Percentiles rank a stretch among this genome's conserved stretches.
These are phyloP conservation scores for Alosa sapidissima DNA, from an alignment of 2,797 vertebrate genomes.

Conservation along the genomic window DNA sequence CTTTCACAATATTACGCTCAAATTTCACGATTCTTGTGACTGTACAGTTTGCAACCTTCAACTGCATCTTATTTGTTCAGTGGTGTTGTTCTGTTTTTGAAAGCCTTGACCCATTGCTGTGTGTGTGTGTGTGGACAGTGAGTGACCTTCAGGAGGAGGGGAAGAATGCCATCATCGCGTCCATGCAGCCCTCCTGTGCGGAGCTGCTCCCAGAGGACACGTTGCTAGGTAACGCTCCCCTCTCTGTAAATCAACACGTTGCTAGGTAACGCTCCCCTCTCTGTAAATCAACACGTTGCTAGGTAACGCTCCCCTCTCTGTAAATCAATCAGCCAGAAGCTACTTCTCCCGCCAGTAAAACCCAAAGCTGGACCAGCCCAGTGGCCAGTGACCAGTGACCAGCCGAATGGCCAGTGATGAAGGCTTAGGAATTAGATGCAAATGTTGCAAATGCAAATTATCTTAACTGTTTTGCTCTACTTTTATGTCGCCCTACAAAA, in stretches of 20 bases:
- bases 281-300: slow-evolving; percentile 72
- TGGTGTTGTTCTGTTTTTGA: background rate
- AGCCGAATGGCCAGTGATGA: background rate
- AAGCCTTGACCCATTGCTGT: background rate
- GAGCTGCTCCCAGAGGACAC: slow-evolving; percentile 91
- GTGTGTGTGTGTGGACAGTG: slow-evolving; percentile 72
- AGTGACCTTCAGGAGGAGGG: slow-evolving; percentile 95
- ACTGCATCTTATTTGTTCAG: background rate
- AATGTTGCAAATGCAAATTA: background rate
- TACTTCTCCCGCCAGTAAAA: background rate
- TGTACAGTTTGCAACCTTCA: background rate
- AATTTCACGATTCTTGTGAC: background rate
- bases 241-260: slow-evolving; percentile 67
- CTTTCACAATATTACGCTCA: background rate
- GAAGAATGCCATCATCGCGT: slow-evolving; percentile 91
- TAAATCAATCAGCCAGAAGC: background rate
- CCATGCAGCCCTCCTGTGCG: slow-evolving; percentile 77
- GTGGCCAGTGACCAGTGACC: background rate
- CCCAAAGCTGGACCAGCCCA: background rate
- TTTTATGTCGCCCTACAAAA: background rate
- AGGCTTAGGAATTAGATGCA: background rate
- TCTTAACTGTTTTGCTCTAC: background rate
- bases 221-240: slow-evolving; percentile 77
- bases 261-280: slow-evolving; percentile 74
- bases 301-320: slow-evolving; percentile 69